Percentiles rank a stretch among this genome's conserved stretches.
phyloP scores from a whole-genome alignment of 1,140 invertebrate genomes.

The Rhyzopertha dominica region DNA sequence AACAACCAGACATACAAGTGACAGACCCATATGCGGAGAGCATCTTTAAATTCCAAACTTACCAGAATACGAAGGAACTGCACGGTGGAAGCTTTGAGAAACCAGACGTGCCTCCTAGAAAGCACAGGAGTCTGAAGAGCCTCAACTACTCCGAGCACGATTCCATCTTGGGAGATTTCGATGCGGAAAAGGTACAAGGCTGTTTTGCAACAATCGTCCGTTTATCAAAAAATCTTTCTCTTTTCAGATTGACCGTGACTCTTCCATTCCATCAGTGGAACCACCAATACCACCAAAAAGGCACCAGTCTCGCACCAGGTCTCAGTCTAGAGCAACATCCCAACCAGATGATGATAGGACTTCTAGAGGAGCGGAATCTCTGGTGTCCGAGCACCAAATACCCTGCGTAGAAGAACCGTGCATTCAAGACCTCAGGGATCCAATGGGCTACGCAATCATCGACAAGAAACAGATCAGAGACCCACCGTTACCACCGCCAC shows the following conservation, averaged over 20 bases:
- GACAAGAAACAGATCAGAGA: constrained; percentile 56
- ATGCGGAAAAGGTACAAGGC: constrained; percentile 22
- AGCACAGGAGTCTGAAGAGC: constrained; percentile 44
- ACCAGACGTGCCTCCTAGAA: constrained; percentile 39
- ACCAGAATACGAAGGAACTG: no score
- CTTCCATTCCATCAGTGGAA: constrained; percentile 34
- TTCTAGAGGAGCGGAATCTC: constrained; percentile 64
- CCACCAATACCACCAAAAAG: constrained; percentile 44
- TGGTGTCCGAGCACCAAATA: constrained; percentile 15
- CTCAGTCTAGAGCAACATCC: constrained; percentile 52
- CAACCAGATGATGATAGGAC: constrained; percentile 63
- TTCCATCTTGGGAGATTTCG: constrained; percentile 46
- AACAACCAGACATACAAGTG: constrained; percentile 48
- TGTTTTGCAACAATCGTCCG: no score
- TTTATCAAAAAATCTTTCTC: constrained; percentile 20
- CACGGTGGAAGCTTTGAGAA: no score
- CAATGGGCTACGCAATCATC: constrained; percentile 62
- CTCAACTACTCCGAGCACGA: constrained; percentile 46
- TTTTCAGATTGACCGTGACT: constrained; percentile 56
- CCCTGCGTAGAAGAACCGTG: constrained; percentile 39
- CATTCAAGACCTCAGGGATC: constrained; percentile 43
- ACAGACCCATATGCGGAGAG: constrained; percentile 26
- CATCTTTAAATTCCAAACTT: no score
- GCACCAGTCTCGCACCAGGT: constrained; percentile 42
- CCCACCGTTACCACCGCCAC: constrained; percentile 52